Conservation (phyloP, 2,113 vertebrate species). For the Barnardius zonarius region DNA sequence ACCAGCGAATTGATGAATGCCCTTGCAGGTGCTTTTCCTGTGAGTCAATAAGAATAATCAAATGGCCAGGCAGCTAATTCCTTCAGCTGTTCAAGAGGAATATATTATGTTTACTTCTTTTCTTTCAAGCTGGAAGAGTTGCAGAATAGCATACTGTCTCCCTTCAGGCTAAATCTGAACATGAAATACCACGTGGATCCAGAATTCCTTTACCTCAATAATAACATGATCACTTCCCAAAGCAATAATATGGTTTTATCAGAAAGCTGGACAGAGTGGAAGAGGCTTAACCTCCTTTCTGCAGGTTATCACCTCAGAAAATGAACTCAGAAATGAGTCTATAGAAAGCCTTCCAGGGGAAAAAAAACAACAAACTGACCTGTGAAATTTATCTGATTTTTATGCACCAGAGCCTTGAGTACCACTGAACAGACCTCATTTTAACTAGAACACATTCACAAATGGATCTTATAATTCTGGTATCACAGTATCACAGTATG, state of each 20-base stretch:
- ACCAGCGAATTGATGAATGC: neutral
- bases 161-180: neutral
- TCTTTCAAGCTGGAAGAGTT: neutral
- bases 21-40: neutral
- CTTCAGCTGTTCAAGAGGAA: neutral
- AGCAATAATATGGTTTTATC: neutral
- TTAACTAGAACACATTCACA: neutral
- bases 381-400: neutral
- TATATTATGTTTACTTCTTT: neutral
- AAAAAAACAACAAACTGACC: neutral
- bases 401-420: neutral
- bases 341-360: neutral
- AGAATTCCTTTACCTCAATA: neutral
- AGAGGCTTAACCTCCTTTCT: neutral
- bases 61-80: neutral
- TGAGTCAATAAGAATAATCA: slow-evolving; percentile 10
- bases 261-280: neutral
- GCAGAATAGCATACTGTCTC: neutral
- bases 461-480: neutral
- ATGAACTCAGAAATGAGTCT: neutral
- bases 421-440: neutral
- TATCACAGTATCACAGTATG: too few species aligned
- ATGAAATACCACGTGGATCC: neutral
- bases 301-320: neutral
- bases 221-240: neutral